These are phyloP conservation scores for Caenorhabditis zanzibari DNA, from an alignment of 2,888 invertebrate genomes.

Conservation along the genomic window DNA sequence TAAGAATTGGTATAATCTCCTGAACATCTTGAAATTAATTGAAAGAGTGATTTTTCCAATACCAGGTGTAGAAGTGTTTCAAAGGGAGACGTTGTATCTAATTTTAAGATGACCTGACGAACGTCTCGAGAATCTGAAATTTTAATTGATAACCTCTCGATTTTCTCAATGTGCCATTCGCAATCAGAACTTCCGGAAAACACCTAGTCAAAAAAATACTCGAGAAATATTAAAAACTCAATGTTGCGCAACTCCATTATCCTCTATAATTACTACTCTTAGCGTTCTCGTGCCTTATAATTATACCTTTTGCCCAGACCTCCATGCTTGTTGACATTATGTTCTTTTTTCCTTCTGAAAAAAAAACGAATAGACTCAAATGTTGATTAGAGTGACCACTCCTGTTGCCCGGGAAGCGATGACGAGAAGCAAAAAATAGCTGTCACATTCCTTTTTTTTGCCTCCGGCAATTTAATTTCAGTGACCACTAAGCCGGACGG, in stretches of 20 bases:
- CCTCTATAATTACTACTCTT: neutral
- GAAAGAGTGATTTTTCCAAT: too few relatives aligned
- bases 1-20: too few relatives aligned
- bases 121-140: too few relatives aligned
- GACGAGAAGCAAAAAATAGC: conserved; percentile 31
- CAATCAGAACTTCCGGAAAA: too few relatives aligned
- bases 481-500: neutral
- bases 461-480: neutral
- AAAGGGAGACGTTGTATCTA: too few relatives aligned
- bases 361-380: neutral
- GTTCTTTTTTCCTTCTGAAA: conserved; percentile 2
- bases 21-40: too few relatives aligned
- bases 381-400: conserved; percentile 22
- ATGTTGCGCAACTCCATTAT: neutral
- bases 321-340: conserved; percentile 25
- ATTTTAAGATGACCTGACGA: too few relatives aligned
- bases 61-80: too few relatives aligned
- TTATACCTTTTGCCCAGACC: neutral
- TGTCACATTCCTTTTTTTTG: neutral
- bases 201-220: too few relatives aligned
- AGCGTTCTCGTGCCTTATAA: neutral
- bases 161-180: too few relatives aligned
- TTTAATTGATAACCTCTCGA: too few relatives aligned
- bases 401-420: neutral
- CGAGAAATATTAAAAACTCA: too few relatives aligned